These are phyloP conservation scores for Zosterops hypoxanthus DNA, from an alignment of 2,113 vertebrate genomes.

Conservation along the genomic window DNA sequence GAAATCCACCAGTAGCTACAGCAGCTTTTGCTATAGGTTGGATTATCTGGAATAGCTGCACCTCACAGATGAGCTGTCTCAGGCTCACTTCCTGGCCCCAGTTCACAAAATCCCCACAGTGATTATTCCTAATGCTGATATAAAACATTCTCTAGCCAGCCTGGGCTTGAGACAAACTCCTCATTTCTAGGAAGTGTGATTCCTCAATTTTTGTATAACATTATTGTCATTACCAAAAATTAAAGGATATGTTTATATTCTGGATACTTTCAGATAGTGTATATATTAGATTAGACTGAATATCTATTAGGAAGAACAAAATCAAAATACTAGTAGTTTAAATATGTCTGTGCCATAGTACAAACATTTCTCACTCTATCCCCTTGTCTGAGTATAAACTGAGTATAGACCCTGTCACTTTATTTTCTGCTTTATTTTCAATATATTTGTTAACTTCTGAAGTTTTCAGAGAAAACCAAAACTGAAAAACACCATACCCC, in stretches of 20 bases:
- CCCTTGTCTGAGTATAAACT: background rate
- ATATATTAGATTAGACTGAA: background rate
- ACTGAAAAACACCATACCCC: fast-evolving
- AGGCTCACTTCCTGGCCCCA: background rate
- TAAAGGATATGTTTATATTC: background rate
- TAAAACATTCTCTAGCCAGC: background rate
- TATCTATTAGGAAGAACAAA: background rate
- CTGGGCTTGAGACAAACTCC: background rate
- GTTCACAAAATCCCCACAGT: background rate
- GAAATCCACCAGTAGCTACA: background rate
- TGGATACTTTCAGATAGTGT: background rate
- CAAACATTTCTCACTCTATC: background rate
- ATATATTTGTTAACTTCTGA: background rate
- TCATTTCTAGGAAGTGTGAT: background rate
- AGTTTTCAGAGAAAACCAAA: background rate
- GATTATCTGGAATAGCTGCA: background rate
- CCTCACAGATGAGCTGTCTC: background rate
- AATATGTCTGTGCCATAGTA: background rate
- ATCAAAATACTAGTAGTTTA: background rate
- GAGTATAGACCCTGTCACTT: background rate
- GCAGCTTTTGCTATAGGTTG: background rate
- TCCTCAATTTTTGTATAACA: background rate
- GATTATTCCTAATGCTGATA: background rate
- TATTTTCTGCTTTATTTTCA: background rate
- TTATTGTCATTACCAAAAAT: background rate